phyloP scores from a whole-genome alignment of 2,888 invertebrate genomes.

The Pandemis heparana region DNA sequence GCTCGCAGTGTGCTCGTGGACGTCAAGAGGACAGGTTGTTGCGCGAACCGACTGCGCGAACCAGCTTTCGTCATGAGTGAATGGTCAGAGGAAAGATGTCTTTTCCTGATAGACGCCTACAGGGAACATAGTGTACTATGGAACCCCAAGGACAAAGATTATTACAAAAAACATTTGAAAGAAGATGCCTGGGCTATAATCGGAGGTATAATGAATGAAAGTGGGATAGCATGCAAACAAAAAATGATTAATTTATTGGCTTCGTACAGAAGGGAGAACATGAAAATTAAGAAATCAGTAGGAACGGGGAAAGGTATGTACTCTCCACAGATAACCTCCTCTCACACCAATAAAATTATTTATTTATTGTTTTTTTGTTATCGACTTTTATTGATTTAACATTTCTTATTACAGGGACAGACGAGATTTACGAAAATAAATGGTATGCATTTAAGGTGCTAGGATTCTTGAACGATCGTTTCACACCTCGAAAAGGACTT shows the following conservation, averaged over 20 bases:
- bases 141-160: slow-evolving; percentile 16
- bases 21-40: slow-evolving; percentile 35
- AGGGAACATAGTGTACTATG: slow-evolving; percentile 13
- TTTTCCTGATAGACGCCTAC: slow-evolving; percentile 25
- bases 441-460: too few relatives aligned
- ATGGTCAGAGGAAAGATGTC: slow-evolving; percentile 31
- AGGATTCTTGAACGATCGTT: not conserved
- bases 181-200: slow-evolving; percentile 21
- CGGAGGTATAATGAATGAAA: slow-evolving; percentile 21
- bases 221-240: slow-evolving; percentile 6
- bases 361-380: too few relatives aligned
- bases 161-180: slow-evolving; percentile 20
- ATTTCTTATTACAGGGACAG: too few relatives aligned
- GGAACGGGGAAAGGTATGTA: too few relatives aligned
- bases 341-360: too few relatives aligned
- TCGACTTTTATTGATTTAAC: too few relatives aligned
- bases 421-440: too few relatives aligned
- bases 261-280: not conserved
- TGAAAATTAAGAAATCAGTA: too few relatives aligned
- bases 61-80: slow-evolving; percentile 18
- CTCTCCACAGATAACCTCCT: not conserved
- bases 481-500: slow-evolving; percentile 1
- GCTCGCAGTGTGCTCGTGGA: slow-evolving; percentile 43
- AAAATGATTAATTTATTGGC: slow-evolving; percentile 21
- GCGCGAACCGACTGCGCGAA: not conserved